Conservation (phyloP, 2,888 invertebrate genomes). For the Coelopa pilipes region DNA sequence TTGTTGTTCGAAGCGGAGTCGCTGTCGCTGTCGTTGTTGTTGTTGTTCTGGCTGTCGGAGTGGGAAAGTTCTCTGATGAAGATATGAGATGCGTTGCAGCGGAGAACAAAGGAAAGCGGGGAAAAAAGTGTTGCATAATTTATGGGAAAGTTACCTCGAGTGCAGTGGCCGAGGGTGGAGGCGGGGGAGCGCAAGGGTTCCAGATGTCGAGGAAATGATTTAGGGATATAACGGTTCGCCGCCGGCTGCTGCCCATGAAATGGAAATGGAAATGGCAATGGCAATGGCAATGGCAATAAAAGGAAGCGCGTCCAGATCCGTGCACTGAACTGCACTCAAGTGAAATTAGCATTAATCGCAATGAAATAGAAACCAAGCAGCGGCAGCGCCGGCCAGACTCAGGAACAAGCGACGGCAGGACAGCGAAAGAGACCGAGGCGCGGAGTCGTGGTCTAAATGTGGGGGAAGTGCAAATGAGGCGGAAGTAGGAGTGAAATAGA, state of each 20-base stretch:
- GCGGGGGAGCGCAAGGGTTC: conserved; percentile 3
- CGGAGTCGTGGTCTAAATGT: too few species aligned
- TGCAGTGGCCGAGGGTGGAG: background rate
- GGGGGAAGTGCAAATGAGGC: background rate
- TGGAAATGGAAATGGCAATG: conserved; percentile 6
- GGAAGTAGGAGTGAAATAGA: background rate
- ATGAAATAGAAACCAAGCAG: too few species aligned
- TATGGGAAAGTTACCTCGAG: conserved; percentile 26
- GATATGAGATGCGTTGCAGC: conserved; percentile 23
- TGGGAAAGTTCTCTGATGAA: conserved; percentile 17
- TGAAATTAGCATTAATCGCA: background rate
- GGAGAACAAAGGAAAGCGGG: too few species aligned
- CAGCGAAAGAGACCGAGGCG: background rate
- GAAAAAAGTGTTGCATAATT: conserved; percentile 35
- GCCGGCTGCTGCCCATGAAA: background rate
- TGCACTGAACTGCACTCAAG: background rate
- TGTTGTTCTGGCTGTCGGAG: background rate
- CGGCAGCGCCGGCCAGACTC: too few species aligned
- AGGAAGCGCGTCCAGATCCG: background rate
- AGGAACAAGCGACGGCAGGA: too few species aligned
- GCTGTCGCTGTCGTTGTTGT: too few species aligned
- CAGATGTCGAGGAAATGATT: conserved; percentile 29
- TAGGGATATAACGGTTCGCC: conserved; percentile 1
- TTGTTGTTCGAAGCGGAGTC: too few species aligned
- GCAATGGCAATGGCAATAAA: background rate